Percentiles rank a stretch among this genome's conserved stretches.
Evolutionary conservation across 2,888 invertebrate genomes (phyloP).

Genomic region (Beris morrisii): DNA sequence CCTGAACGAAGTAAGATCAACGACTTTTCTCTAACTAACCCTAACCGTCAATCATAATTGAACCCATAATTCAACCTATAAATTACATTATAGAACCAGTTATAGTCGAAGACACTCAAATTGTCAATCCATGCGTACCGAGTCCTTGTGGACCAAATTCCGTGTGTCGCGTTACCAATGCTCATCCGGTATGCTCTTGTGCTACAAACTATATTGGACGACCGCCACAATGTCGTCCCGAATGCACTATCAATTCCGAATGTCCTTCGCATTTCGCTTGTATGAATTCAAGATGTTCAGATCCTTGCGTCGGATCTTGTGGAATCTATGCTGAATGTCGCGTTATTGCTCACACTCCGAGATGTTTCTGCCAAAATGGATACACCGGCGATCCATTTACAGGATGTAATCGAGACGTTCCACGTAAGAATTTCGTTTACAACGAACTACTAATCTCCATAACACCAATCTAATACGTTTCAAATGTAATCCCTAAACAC

Average conservation of each 20-base stretch:
- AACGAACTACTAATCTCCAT: slow-evolving; percentile 4
- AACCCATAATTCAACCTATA: slow-evolving; percentile 38
- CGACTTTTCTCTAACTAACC: background rate
- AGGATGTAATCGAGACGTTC: slow-evolving; percentile 56
- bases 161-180: slow-evolving; percentile 59
- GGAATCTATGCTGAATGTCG: slow-evolving; percentile 68
- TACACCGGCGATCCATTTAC: slow-evolving; percentile 67
- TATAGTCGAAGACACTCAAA: slow-evolving; percentile 43
- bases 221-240: slow-evolving; percentile 67
- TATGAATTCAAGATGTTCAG: slow-evolving; percentile 58
- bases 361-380: slow-evolving; percentile 60
- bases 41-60: background rate
- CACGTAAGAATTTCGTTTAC: slow-evolving; percentile 56
- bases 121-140: slow-evolving; percentile 62
- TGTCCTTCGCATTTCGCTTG: slow-evolving; percentile 60
- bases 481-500: background rate
- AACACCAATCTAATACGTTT: background rate
- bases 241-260: slow-evolving; percentile 63
- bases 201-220: slow-evolving; percentile 63
- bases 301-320: slow-evolving; percentile 70
- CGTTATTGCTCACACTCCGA: slow-evolving; percentile 60
- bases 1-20: slow-evolving; percentile 54
- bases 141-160: slow-evolving; percentile 68
- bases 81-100: slow-evolving; percentile 47
- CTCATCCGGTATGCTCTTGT: slow-evolving; percentile 64